Conservation (phyloP, 23 tunicate genomes). For the Trididemnum nubilum region DNA sequence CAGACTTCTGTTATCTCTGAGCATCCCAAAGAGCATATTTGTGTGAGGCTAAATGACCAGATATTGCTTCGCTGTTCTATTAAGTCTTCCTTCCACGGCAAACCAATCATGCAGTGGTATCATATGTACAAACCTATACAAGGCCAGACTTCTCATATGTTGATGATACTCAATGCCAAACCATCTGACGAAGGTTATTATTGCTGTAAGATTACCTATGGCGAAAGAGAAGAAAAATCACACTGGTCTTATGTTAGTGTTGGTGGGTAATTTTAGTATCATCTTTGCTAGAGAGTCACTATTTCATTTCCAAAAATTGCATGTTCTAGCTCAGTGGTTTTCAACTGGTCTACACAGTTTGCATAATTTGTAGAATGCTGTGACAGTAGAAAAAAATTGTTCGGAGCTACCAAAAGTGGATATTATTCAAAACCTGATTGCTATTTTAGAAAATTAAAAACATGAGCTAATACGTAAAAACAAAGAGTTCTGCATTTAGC, state of each 20-base stretch:
- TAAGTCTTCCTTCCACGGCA: neutral
- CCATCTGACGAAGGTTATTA: constrained; percentile 15
- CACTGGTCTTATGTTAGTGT: constrained; percentile 21
- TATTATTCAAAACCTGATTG: too few relatives aligned
- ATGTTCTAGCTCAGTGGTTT: too few relatives aligned
- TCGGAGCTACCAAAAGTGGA: too few relatives aligned
- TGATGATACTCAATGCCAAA: constrained; percentile 14
- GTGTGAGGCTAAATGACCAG: neutral
- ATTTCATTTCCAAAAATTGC: too few relatives aligned
- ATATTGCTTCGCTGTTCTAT: neutral
- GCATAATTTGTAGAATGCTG: too few relatives aligned
- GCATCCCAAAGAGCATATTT: neutral
- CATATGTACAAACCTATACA: neutral
- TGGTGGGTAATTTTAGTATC: constrained; percentile 24
- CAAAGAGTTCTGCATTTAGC: too few relatives aligned
- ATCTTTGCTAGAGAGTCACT: too few relatives aligned
- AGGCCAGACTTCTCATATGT: neutral
- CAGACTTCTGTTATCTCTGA: neutral
- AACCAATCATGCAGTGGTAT: constrained; percentile 16
- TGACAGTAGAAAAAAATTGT: too few relatives aligned
- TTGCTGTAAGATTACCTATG: neutral
- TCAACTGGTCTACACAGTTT: too few relatives aligned
- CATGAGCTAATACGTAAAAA: too few relatives aligned
- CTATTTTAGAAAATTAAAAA: too few relatives aligned
- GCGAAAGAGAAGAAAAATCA: neutral